These are phyloP conservation scores for Peucedramus taeniatus DNA, from an alignment of 2,113 vertebrate genomes.

Conservation along the genomic window DNA sequence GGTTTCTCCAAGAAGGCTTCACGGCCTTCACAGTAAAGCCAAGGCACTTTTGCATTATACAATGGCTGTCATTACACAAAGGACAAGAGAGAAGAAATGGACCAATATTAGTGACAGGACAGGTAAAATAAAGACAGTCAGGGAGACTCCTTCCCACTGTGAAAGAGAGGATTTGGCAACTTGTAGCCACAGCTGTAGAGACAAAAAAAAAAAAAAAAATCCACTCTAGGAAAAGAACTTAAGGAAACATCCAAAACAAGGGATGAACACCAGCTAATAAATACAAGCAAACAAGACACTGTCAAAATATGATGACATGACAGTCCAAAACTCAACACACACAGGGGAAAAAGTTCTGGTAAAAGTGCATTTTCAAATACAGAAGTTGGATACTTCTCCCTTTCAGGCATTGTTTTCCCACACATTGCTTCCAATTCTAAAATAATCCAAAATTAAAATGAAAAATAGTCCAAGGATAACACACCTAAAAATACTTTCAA, in stretches of 20 bases:
- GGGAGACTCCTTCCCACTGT: not conserved
- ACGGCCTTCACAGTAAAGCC: not conserved
- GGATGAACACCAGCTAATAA: not conserved
- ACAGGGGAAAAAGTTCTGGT: not conserved
- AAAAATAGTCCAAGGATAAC: slow-evolving; percentile 67
- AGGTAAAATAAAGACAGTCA: not conserved
- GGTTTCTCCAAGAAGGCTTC: not conserved
- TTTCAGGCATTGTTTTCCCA: slow-evolving; percentile 63
- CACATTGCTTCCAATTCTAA: slow-evolving; percentile 66
- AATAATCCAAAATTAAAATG: slow-evolving; percentile 62
- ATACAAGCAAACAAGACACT: not conserved
- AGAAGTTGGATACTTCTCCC: not conserved
- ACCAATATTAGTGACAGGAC: not conserved
- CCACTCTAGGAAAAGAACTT: not conserved
- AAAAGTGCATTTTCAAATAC: not conserved
- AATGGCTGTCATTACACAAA: not conserved
- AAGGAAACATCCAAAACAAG: not conserved
- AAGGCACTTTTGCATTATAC: not conserved
- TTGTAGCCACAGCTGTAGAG: not conserved
- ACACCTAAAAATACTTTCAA: slow-evolving; percentile 49
- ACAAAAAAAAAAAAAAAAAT: not conserved
- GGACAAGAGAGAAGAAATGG: not conserved
- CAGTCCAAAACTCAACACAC: not conserved
- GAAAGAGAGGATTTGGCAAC: not conserved
- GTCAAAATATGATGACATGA: not conserved